These are phyloP conservation scores for Pogonomyrmex californicus DNA, from an alignment of 1,140 invertebrate species.

Conservation along the genomic window DNA sequence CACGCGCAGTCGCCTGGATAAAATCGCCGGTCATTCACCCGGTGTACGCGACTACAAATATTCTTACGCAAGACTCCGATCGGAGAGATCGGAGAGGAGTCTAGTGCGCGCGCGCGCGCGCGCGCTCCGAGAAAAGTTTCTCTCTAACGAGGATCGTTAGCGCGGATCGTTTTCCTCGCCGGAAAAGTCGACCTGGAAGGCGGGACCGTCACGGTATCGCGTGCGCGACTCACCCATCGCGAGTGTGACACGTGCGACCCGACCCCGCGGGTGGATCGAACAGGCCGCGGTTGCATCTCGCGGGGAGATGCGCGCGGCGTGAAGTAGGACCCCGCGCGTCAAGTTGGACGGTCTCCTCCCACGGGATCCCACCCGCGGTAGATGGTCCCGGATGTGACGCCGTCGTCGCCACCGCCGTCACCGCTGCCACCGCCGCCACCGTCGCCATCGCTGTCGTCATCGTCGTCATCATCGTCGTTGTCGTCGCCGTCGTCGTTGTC, in stretches of 20 bases:
- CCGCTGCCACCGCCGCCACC: too few species aligned
- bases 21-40: conserved; percentile 34
- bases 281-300: background rate
- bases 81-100: conserved; percentile 4
- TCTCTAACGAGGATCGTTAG: background rate
- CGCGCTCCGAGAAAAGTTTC: background rate
- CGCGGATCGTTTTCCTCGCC: background rate
- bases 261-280: background rate
- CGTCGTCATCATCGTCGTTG: background rate
- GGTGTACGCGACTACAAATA: conserved; percentile 9
- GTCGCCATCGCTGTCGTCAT: too few species aligned
- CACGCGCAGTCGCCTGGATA: background rate
- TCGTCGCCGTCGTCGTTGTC: background rate
- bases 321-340: background rate
- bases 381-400: background rate
- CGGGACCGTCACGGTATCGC: too few species aligned
- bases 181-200: background rate
- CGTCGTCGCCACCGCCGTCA: too few species aligned
- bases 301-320: conserved; percentile 9
- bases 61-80: conserved; percentile 26
- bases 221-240: too few species aligned
- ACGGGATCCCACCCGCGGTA: background rate
- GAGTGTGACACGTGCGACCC: background rate
- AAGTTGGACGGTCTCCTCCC: background rate
- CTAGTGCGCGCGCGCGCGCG: background rate